These are phyloP conservation scores for Linnaemya vulpina DNA, from an alignment of 2,888 invertebrate species.

Conservation along the genomic window DNA sequence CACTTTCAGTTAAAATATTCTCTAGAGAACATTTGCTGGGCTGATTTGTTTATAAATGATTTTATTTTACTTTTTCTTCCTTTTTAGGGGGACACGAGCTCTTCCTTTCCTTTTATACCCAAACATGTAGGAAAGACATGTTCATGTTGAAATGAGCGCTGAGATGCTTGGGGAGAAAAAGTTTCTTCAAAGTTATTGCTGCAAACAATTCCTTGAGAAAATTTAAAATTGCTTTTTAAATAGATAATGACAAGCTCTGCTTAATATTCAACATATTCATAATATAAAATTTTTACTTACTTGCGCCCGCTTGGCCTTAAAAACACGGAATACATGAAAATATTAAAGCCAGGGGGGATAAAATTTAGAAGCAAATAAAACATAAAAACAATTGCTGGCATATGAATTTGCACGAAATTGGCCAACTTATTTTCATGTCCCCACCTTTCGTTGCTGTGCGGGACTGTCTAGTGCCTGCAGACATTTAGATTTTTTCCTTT, in stretches of 20 bases:
- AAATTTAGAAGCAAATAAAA: neutral
- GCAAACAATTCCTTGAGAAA: conserved; percentile 55
- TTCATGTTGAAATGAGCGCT: neutral
- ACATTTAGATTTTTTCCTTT: neutral
- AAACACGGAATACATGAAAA: conserved; percentile 10
- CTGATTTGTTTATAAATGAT: conserved; percentile 60
- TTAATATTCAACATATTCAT: conserved; percentile 65
- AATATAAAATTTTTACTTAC: conserved; percentile 10
- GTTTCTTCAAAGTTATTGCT: conserved; percentile 57
- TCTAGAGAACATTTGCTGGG: conserved; percentile 57
- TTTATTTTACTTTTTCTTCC: neutral
- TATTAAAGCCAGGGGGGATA: conserved; percentile 16
- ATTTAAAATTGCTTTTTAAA: conserved; percentile 70
- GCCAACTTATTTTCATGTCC: conserved; percentile 49
- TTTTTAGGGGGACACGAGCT: conserved; percentile 1
- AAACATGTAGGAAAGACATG: neutral
- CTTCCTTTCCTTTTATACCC: conserved; percentile 3
- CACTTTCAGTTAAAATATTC: conserved; percentile 39
- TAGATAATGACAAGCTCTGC: conserved; percentile 67
- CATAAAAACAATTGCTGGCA: conserved; percentile 11
- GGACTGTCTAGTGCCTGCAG: neutral
- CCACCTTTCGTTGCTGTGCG: conserved; percentile 8
- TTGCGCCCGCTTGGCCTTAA: conserved; percentile 3
- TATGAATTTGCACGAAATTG: conserved; percentile 66
- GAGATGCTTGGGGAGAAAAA: conserved; percentile 36